Percentiles rank a stretch among this genome's conserved stretches.
These are phyloP conservation scores for Philhelius pedissequus DNA, from an alignment of 2,888 invertebrate genomes.

Conservation along the genomic window DNA sequence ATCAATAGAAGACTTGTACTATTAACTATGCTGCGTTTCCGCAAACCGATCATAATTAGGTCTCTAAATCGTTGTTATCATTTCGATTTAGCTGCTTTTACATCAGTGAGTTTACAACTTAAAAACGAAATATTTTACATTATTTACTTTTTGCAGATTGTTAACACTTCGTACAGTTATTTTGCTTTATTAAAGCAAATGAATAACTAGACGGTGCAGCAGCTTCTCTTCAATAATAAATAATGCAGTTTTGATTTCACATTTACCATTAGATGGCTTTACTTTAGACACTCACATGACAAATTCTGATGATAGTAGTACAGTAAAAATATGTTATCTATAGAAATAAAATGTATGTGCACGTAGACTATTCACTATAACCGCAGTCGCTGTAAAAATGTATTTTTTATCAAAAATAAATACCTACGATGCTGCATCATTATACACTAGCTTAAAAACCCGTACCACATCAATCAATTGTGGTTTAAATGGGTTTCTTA, in stretches of 20 bases:
- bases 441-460: too few relatives aligned
- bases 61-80: constrained; percentile 70
- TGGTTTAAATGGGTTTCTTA: too few relatives aligned
- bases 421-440: too few relatives aligned
- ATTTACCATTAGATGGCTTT: not conserved
- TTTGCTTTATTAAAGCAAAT: constrained; percentile 73
- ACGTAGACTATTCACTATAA: too few relatives aligned
- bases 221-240: not conserved
- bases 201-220: constrained; percentile 69
- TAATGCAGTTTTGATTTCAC: not conserved
- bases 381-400: too few relatives aligned
- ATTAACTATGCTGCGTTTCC: constrained; percentile 70
- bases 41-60: constrained; percentile 67
- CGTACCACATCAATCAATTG: too few relatives aligned
- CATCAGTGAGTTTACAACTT: constrained; percentile 71
- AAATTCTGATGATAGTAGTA: too few relatives aligned
- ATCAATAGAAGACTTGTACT: constrained; percentile 70
- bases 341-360: too few relatives aligned
- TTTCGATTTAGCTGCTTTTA: constrained; percentile 73
- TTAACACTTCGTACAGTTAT: constrained; percentile 74
- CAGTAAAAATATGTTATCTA: too few relatives aligned
- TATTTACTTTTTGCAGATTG: constrained; percentile 71
- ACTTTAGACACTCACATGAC: not conserved
- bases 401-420: too few relatives aligned
- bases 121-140: not conserved